Evolutionary conservation across 2,113 vertebrate genomes (phyloP).

Genomic region (Corythoichthys haematopterus): DNA sequence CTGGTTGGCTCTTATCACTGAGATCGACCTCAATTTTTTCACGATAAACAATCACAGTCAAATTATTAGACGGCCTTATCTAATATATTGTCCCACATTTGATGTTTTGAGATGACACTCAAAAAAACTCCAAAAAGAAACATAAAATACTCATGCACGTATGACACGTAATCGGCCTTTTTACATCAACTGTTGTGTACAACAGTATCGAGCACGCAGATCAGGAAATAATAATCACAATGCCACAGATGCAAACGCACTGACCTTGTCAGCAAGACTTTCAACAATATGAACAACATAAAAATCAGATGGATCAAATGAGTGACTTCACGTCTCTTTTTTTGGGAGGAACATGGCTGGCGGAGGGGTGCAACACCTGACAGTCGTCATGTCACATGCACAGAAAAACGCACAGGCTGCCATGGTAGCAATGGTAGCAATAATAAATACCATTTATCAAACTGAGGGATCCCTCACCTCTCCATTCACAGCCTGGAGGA

Average conservation of each 20-base stretch:
- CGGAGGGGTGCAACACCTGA: slow-evolving; percentile 31
- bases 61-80: neutral
- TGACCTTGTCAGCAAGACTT: slow-evolving; percentile 11
- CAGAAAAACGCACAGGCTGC: slow-evolving; percentile 32
- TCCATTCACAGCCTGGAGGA: slow-evolving; percentile 65
- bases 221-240: slow-evolving; percentile 6
- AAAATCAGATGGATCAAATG: neutral
- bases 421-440: slow-evolving; percentile 34
- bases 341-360: slow-evolving; percentile 4
- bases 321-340: slow-evolving; percentile 14
- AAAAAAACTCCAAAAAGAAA: neutral
- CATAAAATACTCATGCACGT: slow-evolving; percentile 17
- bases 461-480: slow-evolving; percentile 57
- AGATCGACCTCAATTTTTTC: too few species aligned
- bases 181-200: neutral
- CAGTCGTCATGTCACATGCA: slow-evolving; percentile 26
- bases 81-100: neutral
- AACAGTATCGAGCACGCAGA: neutral
- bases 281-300: slow-evolving; percentile 16
- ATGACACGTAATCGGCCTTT: slow-evolving; percentile 11
- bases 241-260: slow-evolving; percentile 11
- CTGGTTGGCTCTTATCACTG: too few species aligned
- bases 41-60: too few species aligned
- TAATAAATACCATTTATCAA: slow-evolving; percentile 70
- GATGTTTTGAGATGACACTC: slow-evolving; percentile 12